phyloP scores from a whole-genome alignment of 1,140 invertebrate species.

The Aphis craccivora region DNA sequence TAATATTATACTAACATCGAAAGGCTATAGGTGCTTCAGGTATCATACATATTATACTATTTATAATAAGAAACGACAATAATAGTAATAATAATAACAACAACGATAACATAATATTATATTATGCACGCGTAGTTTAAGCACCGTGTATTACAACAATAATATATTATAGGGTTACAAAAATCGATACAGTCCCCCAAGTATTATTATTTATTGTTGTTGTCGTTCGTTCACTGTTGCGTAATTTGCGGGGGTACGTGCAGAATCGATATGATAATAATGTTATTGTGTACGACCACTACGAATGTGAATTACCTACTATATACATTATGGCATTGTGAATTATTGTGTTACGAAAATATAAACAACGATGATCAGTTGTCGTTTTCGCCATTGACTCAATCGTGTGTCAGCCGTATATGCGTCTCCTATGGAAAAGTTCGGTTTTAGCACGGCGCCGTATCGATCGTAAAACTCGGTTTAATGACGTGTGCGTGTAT shows the following conservation, averaged over 20 bases:
- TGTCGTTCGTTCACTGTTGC: not conserved
- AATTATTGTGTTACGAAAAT: not conserved
- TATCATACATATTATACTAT: not conserved
- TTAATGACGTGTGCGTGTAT: not conserved
- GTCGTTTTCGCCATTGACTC: not conserved
- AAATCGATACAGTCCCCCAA: conserved; percentile 8
- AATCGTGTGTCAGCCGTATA: not conserved
- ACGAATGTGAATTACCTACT: not conserved
- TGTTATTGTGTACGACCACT: not conserved
- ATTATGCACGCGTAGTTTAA: not conserved
- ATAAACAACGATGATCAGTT: not conserved
- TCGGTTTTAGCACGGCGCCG: not conserved
- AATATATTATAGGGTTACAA: not conserved
- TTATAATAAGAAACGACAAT: not conserved
- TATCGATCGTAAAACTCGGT: not conserved
- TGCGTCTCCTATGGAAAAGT: not conserved
- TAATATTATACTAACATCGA: not conserved
- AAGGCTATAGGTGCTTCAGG: not conserved
- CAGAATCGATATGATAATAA: not conserved
- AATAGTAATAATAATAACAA: not conserved
- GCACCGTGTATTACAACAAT: not conserved
- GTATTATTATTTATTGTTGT: not conserved
- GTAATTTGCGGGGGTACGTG: not conserved
- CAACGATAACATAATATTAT: not conserved
- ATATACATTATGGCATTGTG: not conserved